These are phyloP conservation scores for Desmophyllum pertusum DNA, from an alignment of 92 coral and sea anemone species.

Conservation along the genomic window DNA sequence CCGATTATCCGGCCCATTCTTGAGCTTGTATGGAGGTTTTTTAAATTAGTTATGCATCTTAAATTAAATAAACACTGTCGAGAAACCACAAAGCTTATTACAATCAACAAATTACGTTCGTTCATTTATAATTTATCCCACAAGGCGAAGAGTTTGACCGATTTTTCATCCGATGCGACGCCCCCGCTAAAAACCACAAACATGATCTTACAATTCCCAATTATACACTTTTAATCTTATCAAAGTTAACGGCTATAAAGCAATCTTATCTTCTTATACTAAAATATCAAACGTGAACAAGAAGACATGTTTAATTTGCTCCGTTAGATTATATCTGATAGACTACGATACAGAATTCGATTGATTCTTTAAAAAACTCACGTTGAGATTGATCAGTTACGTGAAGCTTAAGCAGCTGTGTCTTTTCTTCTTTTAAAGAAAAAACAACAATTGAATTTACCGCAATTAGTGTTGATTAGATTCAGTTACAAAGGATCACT, in stretches of 20 bases:
- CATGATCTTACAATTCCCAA: background rate
- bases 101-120: background rate
- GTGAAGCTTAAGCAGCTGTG: background rate
- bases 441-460: background rate
- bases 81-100: constrained; percentile 19
- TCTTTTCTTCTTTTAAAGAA: background rate
- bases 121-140: constrained; percentile 13
- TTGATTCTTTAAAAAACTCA: background rate
- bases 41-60: background rate
- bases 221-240: background rate
- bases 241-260: background rate
- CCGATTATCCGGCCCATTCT: background rate
- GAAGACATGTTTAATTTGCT: background rate
- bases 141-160: background rate
- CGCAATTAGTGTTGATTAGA: background rate
- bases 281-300: background rate
- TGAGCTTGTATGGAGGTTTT: background rate
- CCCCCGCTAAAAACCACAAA: background rate
- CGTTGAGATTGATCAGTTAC: background rate
- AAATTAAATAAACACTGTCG: constrained; percentile 5
- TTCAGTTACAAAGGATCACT: background rate
- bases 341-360: background rate
- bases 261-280: background rate
- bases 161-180: background rate
- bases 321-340: background rate